A percentile compares a stretch with the other conserved stretches of the same genome.
These are phyloP conservation scores for Megalops atlanticus DNA, from an alignment of 2,113 vertebrate genomes.

Conservation along the genomic window DNA sequence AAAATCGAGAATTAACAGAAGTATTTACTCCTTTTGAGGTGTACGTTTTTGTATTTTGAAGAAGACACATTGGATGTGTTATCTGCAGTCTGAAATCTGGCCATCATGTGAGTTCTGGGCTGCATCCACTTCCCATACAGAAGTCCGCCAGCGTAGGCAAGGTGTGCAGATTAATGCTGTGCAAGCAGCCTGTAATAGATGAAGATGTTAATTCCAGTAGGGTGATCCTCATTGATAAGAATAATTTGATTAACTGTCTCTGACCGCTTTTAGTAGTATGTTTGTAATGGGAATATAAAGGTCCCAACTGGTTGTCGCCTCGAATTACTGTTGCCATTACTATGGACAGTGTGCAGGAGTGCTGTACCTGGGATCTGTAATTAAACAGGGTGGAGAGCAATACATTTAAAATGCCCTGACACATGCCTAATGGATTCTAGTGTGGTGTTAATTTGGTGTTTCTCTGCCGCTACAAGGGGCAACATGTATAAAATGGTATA, in stretches of 20 bases:
- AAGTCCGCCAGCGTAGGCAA: neutral
- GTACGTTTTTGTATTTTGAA: no score
- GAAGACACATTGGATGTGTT: neutral
- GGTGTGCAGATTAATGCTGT: neutral
- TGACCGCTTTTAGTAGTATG: neutral
- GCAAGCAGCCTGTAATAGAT: neutral
- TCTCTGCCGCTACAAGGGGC: neutral
- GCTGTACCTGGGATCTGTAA: slow-evolving; percentile 22
- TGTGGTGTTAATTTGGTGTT: slow-evolving; percentile 14
- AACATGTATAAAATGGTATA: neutral
- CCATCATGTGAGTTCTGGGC: neutral
- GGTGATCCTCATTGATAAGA: neutral
- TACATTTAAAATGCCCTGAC: slow-evolving; percentile 17
- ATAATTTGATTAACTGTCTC: neutral
- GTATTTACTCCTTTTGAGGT: no score
- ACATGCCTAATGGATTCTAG: slow-evolving; percentile 27
- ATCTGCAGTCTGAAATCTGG: neutral
- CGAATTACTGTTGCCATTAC: slow-evolving; percentile 29
- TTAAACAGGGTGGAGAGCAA: slow-evolving; percentile 12
- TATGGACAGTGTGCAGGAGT: neutral
- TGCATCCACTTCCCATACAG: neutral
- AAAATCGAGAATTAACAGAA: neutral
- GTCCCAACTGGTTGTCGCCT: slow-evolving; percentile 8
- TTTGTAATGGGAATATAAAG: slow-evolving; percentile 1
- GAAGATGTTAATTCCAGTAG: neutral